Evolutionary conservation across 2,113 vertebrate species (phyloP).

Genomic region (Gulo gulo): DNA sequence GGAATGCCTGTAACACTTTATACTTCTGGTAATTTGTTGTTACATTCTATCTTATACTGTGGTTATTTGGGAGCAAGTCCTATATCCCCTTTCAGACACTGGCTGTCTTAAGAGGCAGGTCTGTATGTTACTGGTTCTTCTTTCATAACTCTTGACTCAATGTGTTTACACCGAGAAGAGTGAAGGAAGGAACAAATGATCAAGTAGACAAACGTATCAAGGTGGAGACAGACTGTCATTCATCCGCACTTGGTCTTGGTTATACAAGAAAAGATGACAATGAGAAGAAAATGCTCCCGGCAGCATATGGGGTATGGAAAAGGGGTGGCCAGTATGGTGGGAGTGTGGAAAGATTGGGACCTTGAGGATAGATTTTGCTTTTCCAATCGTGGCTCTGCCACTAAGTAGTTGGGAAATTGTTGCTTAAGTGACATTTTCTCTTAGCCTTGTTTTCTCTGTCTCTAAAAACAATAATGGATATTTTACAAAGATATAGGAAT

Average conservation of each 20-base stretch:
- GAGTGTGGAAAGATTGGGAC: not conserved
- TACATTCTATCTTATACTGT: not conserved
- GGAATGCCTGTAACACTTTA: not conserved
- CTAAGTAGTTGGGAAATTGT: not conserved
- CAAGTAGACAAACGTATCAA: not conserved
- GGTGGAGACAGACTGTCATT: not conserved
- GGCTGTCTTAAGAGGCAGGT: not conserved
- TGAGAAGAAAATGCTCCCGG: rapidly evolving
- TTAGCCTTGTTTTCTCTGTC: not conserved
- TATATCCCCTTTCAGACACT: not conserved
- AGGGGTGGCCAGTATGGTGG: not conserved
- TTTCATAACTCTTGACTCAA: not conserved
- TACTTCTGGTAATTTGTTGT: not conserved
- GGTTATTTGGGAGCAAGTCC: not conserved
- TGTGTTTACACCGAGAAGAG: not conserved
- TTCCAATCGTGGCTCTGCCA: not conserved
- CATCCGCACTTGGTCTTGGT: not conserved
- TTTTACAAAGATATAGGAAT: not conserved
- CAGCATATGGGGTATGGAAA: rapidly evolving
- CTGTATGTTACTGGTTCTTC: not conserved
- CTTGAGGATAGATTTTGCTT: not conserved
- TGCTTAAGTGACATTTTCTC: not conserved
- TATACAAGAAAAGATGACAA: not conserved
- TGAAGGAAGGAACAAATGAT: not conserved
- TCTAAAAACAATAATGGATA: not conserved